Conservation (phyloP, 2,888 invertebrate species). For the Boloria euphrosyne region DNA sequence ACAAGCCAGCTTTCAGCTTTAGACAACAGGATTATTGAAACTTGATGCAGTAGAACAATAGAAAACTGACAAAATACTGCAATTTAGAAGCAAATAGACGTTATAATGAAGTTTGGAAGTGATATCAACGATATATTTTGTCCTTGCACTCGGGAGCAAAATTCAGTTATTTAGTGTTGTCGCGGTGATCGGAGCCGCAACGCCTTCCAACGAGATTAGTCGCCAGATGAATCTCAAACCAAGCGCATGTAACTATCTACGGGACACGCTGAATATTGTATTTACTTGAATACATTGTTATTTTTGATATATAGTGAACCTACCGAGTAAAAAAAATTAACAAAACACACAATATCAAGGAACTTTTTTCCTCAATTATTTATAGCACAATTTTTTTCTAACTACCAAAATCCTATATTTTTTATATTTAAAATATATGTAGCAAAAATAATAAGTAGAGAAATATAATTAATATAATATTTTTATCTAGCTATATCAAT, state of each 20-base stretch:
- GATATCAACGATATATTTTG: constrained; percentile 33
- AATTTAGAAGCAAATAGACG: constrained; percentile 5
- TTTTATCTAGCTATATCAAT: no score
- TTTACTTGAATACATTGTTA: no score
- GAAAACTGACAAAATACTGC: constrained; percentile 10
- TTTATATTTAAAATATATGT: no score
- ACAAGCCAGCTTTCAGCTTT: no score
- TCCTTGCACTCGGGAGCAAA: constrained; percentile 56
- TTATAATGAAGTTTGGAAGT: constrained; percentile 30
- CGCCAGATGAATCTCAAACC: constrained; percentile 48
- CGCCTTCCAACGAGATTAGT: constrained; percentile 68
- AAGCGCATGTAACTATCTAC: constrained; percentile 45
- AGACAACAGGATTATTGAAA: background rate
- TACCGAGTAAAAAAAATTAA: no score
- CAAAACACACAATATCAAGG: no score
- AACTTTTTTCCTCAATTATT: no score
- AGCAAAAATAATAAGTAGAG: no score
- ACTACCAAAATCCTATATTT: no score
- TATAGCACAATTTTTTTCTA: no score
- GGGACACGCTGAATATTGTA: background rate
- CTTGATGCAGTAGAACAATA: background rate
- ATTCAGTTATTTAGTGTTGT: constrained; percentile 58
- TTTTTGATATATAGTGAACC: no score
- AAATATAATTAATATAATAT: no score
- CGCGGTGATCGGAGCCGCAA: constrained; percentile 69